A percentile compares a stretch with the other conserved stretches of the same genome.
phyloP scores from a whole-genome alignment of 2,888 invertebrate genomes.

The Siphonodentalium dalli region DNA sequence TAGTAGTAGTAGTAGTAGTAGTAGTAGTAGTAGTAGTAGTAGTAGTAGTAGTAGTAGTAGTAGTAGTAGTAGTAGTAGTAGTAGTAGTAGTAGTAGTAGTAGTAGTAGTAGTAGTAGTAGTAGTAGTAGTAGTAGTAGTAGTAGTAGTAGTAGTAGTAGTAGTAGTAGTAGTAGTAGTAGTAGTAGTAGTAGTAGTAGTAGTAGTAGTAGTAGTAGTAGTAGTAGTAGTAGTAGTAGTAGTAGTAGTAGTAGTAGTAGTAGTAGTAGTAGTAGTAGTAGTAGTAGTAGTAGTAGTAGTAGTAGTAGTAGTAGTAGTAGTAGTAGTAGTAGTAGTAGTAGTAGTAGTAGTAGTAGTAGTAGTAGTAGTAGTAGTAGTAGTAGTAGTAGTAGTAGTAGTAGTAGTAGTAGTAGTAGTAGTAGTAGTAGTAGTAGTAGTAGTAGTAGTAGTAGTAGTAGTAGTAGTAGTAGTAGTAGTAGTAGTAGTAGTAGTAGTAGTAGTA shows the following conservation, averaged over 20 bases:
- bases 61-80: not conserved
- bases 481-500: conserved; percentile 10
- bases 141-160: conserved; percentile 3
- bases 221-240: not conserved
- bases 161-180: conserved; percentile 1
- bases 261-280: conserved; percentile 10
- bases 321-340: conserved; percentile 8
- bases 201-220: not conserved
- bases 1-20: no score
- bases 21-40: no score
- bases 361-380: conserved; percentile 2
- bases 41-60: not conserved
- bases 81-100: not conserved
- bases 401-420: not conserved
- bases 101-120: not conserved
- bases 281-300: conserved; percentile 10
- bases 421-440: not conserved
- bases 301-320: conserved; percentile 12
- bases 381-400: conserved; percentile 2
- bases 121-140: conserved; percentile 1
- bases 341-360: not conserved
- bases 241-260: conserved; percentile 9
- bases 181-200: conserved; percentile 1
- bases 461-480: conserved; percentile 8
- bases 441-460: not conserved